phyloP scores from a whole-genome alignment of 2,888 invertebrate species.

The Epinotia brunnichana region DNA sequence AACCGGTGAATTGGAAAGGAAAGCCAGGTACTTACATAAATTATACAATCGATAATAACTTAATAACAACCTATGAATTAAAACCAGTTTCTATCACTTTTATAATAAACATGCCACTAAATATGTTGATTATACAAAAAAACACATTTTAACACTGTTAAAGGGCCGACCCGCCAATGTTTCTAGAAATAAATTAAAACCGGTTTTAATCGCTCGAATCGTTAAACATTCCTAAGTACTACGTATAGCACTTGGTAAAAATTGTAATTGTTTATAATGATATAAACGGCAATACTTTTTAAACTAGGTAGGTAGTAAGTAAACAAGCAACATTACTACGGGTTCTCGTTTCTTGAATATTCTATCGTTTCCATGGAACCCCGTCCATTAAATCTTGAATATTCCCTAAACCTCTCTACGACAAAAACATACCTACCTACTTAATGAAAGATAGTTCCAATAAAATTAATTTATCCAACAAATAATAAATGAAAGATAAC shows the following conservation, averaged over 20 bases:
- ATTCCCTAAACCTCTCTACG: slow-evolving; percentile 3
- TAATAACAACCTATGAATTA: not conserved
- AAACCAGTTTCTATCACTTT: not conserved
- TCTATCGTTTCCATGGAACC: slow-evolving; percentile 7
- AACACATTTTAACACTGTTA: slow-evolving; percentile 11
- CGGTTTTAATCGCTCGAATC: slow-evolving; percentile 21
- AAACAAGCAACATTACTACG: no score
- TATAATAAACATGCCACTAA: not conserved
- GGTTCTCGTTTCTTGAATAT: slow-evolving; percentile 22
- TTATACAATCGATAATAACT: not conserved
- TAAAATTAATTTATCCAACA: not conserved
- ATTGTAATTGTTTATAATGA: not conserved
- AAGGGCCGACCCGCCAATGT: slow-evolving; percentile 2
- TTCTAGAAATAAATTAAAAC: slow-evolving; percentile 28
- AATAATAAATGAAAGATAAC: not conserved
- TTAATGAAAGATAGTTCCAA: not conserved
- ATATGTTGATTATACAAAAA: not conserved
- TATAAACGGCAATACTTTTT: not conserved
- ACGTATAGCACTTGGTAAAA: not conserved
- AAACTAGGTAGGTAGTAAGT: no score
- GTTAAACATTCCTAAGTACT: slow-evolving; percentile 23
- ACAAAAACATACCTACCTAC: not conserved
- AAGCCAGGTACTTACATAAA: slow-evolving; percentile 89
- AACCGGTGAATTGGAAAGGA: slow-evolving; percentile 89
- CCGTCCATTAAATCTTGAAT: slow-evolving; percentile 18